These are phyloP conservation scores for Dryobates pubescens DNA, from an alignment of 2,797 vertebrate species.

Conservation along the genomic window DNA sequence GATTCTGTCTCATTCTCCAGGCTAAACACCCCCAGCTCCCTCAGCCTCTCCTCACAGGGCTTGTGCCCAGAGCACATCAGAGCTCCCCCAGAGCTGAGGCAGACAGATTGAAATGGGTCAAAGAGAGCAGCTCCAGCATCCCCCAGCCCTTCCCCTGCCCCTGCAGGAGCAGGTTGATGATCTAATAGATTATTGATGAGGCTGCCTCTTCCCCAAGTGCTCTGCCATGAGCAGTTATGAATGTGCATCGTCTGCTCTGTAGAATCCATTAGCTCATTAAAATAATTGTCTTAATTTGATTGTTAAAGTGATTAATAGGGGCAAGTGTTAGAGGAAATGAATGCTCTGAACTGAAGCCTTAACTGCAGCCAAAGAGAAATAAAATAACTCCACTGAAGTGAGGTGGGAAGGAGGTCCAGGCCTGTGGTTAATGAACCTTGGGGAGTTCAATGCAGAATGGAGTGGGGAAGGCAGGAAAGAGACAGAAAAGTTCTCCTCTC, in stretches of 20 bases:
- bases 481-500: background rate
- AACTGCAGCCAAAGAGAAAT: slow-evolving; percentile 26
- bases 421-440: slow-evolving; percentile 71
- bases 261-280: slow-evolving; percentile 80
- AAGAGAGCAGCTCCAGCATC: background rate
- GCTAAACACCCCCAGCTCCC: too few species aligned
- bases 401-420: slow-evolving; percentile 54
- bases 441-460: slow-evolving; percentile 46
- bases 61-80: background rate
- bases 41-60: too few species aligned
- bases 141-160: background rate
- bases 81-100: background rate
- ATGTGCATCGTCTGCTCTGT: slow-evolving; percentile 73
- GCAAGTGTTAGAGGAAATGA: slow-evolving; percentile 78
- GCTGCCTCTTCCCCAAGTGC: slow-evolving; percentile 70
- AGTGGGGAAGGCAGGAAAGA: background rate
- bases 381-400: slow-evolving; percentile 62
- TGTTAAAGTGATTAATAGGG: slow-evolving; percentile 85
- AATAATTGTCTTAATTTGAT: slow-evolving; percentile 84
- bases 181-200: slow-evolving; percentile 77
- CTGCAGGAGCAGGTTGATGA: slow-evolving; percentile 50
- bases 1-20: too few species aligned
- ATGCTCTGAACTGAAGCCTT: slow-evolving; percentile 73
- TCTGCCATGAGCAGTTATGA: slow-evolving; percentile 68
- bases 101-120: slow-evolving; percentile 50